Evolutionary conservation across 2,888 invertebrate genomes (phyloP), one percentile per base, ranked within the genome.

Genomic region (Coleophora flavipennella): DNA sequence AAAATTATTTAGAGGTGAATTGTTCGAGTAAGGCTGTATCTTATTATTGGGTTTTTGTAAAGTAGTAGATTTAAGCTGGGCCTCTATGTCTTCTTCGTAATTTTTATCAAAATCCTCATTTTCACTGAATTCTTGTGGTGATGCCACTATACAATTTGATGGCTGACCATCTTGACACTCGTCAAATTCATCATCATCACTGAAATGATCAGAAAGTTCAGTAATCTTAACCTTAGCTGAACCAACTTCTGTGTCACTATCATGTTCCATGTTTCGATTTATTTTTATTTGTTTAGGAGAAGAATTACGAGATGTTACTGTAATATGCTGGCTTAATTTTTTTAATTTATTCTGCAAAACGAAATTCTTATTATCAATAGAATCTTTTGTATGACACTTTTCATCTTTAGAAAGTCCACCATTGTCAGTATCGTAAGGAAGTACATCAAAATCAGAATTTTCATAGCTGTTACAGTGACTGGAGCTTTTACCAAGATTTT

Each of bases 251-350:
- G 53, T 44, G 8, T 53, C 53, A 36, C 53, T 44, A 12, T 44
- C 47, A 35, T 46, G 40, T 14, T 51, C 49, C 13, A 39, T 25
- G n/a, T 45, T 37, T 43, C 41, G 33, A 29, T 35, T 38, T 45
- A 35, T 44, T 56, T 52, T 37, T 51, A 48, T 39, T 57, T 48
- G 20, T 33, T 45, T 63, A 20, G 67, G 62, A 10, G 70, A 64
- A 13, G 64, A 53, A 46, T 64, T 74, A 41, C 58, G 59, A 3
- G 78, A 66, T 53, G 77, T 81, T 1, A 81, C 57, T 34, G 72
- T 77, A 29, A 81, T 69, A 50, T 76, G 65, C 56, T 67, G 70
- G 44, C 76, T 53, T 48, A 80, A 60, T 48, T 62, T 69, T 54
- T 73, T 74, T 38, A 80, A 52, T 28, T 65, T 67, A 34, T 68